A percentile compares a stretch with the other conserved stretches of the same genome.
phyloP scores from a whole-genome alignment of 2,888 invertebrate species.

The Catonia carolina region DNA sequence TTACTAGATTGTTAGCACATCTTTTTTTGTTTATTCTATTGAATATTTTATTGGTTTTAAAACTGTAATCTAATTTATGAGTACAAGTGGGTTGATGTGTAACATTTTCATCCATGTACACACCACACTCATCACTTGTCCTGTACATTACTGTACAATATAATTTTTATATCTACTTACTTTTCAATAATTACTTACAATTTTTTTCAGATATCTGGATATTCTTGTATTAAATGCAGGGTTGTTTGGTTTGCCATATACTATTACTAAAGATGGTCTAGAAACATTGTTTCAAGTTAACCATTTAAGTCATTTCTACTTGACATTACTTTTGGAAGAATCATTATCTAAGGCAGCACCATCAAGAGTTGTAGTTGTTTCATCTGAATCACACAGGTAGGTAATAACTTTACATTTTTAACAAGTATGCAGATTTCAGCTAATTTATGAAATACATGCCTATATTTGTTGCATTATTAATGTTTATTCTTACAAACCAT shows the following conservation, averaged over 20 bases:
- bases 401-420: constrained; percentile 14
- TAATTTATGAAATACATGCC: neutral
- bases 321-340: constrained; percentile 66
- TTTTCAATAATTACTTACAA: too few relatives aligned
- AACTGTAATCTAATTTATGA: too few relatives aligned
- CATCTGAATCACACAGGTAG: constrained; percentile 85
- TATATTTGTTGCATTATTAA: too few relatives aligned
- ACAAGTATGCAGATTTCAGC: neutral
- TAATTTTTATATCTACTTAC: too few relatives aligned
- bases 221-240: constrained; percentile 77
- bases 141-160: too few relatives aligned
- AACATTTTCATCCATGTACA: too few relatives aligned
- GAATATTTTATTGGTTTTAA: too few relatives aligned
- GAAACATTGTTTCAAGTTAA: constrained; percentile 83
- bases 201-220: constrained; percentile 61
- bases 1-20: too few relatives aligned
- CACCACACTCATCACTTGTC: too few relatives aligned
- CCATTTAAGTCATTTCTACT: constrained; percentile 64
- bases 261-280: constrained; percentile 64
- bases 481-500: too few relatives aligned
- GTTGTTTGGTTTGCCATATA: constrained; percentile 66
- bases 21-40: too few relatives aligned
- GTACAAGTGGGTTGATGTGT: too few relatives aligned
- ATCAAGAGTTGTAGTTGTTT: constrained; percentile 71
- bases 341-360: constrained; percentile 57